A percentile compares a stretch with the other conserved stretches of the same genome.
These are phyloP conservation scores for Zaprionus lachaisei DNA, from an alignment of 1,140 invertebrate genomes.

Conservation along the genomic window DNA sequence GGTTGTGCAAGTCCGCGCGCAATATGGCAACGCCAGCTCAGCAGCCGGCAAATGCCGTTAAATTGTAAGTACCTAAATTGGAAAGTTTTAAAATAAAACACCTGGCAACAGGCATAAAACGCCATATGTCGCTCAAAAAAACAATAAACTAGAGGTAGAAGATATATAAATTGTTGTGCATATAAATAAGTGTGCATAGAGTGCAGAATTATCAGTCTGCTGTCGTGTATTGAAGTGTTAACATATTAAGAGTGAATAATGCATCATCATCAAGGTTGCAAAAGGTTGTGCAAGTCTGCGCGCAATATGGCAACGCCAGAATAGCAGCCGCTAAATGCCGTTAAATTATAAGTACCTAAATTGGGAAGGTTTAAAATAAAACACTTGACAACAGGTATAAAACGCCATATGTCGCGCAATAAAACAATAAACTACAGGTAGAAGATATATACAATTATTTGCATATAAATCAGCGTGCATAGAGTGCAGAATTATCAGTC, in stretches of 20 bases:
- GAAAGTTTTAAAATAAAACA: neutral
- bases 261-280: too few species aligned
- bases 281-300: neutral
- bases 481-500: neutral
- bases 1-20: neutral
- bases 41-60: slow-evolving; percentile 21
- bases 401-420: too few species aligned
- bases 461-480: neutral
- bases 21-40: slow-evolving; percentile 19
- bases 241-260: too few species aligned
- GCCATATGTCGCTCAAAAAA: too few species aligned
- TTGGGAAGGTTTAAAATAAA: neutral
- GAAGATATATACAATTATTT: neutral
- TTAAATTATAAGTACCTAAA: slow-evolving; percentile 7
- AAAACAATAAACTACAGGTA: slow-evolving; percentile 13
- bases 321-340: slow-evolving; percentile 15
- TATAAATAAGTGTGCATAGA: too few species aligned
- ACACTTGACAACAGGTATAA: neutral
- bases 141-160: too few species aligned
- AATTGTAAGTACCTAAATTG: neutral
- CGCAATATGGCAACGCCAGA: slow-evolving; percentile 19
- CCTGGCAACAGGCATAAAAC: slow-evolving; percentile 13
- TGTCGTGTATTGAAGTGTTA: too few species aligned
- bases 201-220: too few species aligned
- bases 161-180: too few species aligned